phyloP scores from a whole-genome alignment of 1,140 invertebrate genomes.

The Plectrocnemia conspersa region DNA sequence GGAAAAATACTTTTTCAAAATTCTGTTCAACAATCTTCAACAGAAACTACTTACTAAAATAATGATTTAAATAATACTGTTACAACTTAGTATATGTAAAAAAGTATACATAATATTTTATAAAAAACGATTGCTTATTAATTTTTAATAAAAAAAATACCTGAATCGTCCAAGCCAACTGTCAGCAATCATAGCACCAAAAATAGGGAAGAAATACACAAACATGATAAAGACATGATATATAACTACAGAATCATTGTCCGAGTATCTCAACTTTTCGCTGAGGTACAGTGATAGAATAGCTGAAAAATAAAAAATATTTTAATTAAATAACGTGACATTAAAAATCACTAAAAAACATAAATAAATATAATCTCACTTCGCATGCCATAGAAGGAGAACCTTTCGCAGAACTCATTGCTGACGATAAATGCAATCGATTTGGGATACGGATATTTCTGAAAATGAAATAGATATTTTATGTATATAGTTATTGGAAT shows the following conservation, averaged over 20 bases:
- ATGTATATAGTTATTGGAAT: too few relatives aligned
- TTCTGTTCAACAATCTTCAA: too few relatives aligned
- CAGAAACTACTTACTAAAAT: too few relatives aligned
- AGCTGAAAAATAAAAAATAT: slow-evolving; percentile 51
- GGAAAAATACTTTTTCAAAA: too few relatives aligned
- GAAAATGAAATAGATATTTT: too few relatives aligned
- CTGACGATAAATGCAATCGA: slow-evolving; percentile 90
- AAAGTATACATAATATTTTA: too few relatives aligned
- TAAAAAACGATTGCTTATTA: not conserved
- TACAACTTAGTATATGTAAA: too few relatives aligned
- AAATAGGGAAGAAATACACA: slow-evolving; percentile 74
- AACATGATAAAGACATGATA: slow-evolving; percentile 78
- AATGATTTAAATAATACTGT: too few relatives aligned
- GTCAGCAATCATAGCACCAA: slow-evolving; percentile 85
- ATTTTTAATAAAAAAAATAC: slow-evolving; percentile 35
- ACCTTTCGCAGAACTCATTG: slow-evolving; percentile 96
- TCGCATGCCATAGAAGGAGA: slow-evolving; percentile 94
- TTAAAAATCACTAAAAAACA: not conserved
- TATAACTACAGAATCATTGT: slow-evolving; percentile 66
- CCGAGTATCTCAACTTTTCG: slow-evolving; percentile 59
- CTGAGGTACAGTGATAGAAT: slow-evolving; percentile 75
- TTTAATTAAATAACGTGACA: slow-evolving; percentile 5
- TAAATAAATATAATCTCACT: slow-evolving; percentile 56
- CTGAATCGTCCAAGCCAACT: slow-evolving; percentile 72
- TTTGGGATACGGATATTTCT: slow-evolving; percentile 79